Percentiles rank a stretch among this genome's conserved stretches.
Evolutionary conservation across 2,113 vertebrate species (phyloP).

Genomic region (Colossoma macropomum): DNA sequence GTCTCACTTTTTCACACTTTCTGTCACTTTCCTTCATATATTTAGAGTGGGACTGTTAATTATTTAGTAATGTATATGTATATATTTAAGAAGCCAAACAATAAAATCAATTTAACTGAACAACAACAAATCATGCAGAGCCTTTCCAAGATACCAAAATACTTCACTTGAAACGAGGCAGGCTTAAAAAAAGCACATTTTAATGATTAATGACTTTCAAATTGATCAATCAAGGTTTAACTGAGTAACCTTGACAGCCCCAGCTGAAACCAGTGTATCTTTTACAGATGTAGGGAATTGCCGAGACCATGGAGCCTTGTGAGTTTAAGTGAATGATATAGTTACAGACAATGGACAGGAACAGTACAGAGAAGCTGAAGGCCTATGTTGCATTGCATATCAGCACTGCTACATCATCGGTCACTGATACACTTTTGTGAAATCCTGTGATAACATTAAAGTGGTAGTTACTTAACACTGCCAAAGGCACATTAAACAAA

Average conservation of each 20-base stretch:
- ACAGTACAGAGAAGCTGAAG: slow-evolving; percentile 8
- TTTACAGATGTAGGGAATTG: not conserved
- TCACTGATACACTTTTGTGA: not conserved
- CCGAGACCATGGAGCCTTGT: not conserved
- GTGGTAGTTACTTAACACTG: not conserved
- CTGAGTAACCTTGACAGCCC: not conserved
- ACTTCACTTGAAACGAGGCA: too few relatives aligned
- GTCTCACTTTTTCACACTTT: not conserved
- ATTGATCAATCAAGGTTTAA: too few relatives aligned
- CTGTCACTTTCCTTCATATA: not conserved
- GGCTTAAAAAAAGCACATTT: too few relatives aligned
- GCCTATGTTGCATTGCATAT: slow-evolving; percentile 26
- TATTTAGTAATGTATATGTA: not conserved
- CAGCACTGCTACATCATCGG: not conserved
- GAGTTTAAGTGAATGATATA: slow-evolving; percentile 44
- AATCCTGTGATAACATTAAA: not conserved
- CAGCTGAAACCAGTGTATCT: not conserved
- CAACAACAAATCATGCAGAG: too few relatives aligned
- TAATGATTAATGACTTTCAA: too few relatives aligned
- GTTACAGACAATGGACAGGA: slow-evolving; percentile 13
- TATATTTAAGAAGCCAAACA: not conserved
- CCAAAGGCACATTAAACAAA: not conserved
- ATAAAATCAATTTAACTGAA: too few relatives aligned
- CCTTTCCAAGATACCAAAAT: too few relatives aligned
- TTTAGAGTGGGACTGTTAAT: not conserved